Evolutionary conservation across 2,888 invertebrate species (phyloP), one percentile per base, ranked within the genome.

Genomic region (Calameuta idolon): DNA sequence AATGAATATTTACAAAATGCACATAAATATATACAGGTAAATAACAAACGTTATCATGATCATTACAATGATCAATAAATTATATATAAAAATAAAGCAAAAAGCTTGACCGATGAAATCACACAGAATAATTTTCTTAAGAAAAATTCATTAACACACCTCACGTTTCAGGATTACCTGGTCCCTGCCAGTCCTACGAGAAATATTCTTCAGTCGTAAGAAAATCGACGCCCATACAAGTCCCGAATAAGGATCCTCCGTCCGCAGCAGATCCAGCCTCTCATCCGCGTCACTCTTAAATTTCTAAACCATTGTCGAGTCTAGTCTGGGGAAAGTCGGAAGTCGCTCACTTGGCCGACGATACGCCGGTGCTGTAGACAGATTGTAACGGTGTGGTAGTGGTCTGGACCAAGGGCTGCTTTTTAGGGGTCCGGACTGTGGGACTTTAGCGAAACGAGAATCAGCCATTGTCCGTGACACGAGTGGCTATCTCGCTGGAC

Each of bases 301-400:
- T 91, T 90, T 90, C 87, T 83, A 83, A 82, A 83, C 87, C 87
- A 90, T 90, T 90, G 90, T 90, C 83, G 83, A 82, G 83, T 75
- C 81, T 77, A 83, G 85, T 84, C 83, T 84, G 83, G 85, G 85
- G 85, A 86, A 85, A 85, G 82, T 55, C 89, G 89, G 89, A 90
- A 90, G 88, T 89, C 87, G 88, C 87, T 87, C 89, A 89, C 90
- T 90, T 88, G 89, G 89, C 85, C 15, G 87, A 88, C 87, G 89
- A 89, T 89, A 89, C 79, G 82, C 81, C 76, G 23, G 79, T 83
- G 81, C 80, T 83, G 40, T 34, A 71, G 71, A 69, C 71, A 37
- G 1, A 69, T 76, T 33, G 69, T 76, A 69, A 78, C 82, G n/a
- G n/a, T 80, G 80, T 73, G 40, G 76, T 76, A 78, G 77, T 80